Evolutionary conservation across 2,888 invertebrate species (phyloP).

Genomic region (Nomada flava): DNA sequence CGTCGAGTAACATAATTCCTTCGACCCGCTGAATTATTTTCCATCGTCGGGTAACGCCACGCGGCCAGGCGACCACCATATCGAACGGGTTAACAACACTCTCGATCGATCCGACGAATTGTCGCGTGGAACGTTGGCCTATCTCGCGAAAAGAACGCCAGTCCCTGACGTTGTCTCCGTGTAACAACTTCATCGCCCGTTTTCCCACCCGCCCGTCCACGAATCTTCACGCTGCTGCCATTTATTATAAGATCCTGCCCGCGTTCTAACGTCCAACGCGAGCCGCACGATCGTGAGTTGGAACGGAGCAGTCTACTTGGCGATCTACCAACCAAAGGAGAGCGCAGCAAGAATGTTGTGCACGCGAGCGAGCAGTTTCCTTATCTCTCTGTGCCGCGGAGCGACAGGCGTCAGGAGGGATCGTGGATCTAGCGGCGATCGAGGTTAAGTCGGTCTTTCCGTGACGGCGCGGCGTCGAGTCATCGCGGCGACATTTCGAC

Average conservation of each 20-base stretch:
- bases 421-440: conserved; percentile 47
- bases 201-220: background rate
- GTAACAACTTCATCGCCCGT: background rate
- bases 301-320: conserved; percentile 6
- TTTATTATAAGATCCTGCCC: background rate
- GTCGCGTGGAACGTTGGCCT: too few relatives aligned
- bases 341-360: conserved; percentile 3
- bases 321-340: conserved; percentile 16
- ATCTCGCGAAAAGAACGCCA: too few relatives aligned
- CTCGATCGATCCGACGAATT: too few relatives aligned
- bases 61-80: too few relatives aligned
- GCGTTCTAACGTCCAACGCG: background rate
- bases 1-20: too few relatives aligned
- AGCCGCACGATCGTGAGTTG: background rate
- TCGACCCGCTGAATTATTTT: too few relatives aligned
- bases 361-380: conserved; percentile 45
- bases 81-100: too few relatives aligned
- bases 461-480: conserved; percentile 54
- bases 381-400: conserved; percentile 54
- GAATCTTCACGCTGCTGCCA: background rate
- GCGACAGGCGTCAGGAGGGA: conserved; percentile 10
- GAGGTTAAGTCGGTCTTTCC: conserved; percentile 67
- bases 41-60: too few relatives aligned
- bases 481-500: conserved; percentile 35
- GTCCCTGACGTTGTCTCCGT: background rate